Evolutionary conservation across 2,113 vertebrate species (phyloP), one percentile per base, ranked within the genome.

Genomic region (Mungos mungo): DNA sequence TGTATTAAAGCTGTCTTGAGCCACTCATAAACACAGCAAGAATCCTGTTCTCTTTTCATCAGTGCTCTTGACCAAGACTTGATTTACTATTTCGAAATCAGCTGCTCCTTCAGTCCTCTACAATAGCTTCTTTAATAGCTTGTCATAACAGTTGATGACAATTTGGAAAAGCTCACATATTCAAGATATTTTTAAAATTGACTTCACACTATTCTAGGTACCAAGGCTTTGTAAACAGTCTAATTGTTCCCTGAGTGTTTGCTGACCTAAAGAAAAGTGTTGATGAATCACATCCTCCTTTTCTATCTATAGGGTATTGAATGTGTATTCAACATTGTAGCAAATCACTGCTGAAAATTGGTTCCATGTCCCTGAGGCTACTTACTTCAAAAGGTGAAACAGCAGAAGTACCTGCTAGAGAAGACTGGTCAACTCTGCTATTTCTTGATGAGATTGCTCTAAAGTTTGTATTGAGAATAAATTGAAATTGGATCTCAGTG

Each of bases 101-200:
- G 98, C 97, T 94, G 97, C 96, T 98, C 96, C 97, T 97, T 94
- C 98, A 97, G 93, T 93, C 88, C 71, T 95, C 93, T 83, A 95
- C 97, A 97, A 98, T 97, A 98, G 97, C 97, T 98, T 96, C 97
- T 97, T 98, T 98, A 98, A 98, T 98, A 98, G 97, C 96, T 98
- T 97, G 90, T 98, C 97, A 95, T 97, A 98, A 97, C 92, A 71
- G 95, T 93, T 97, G 97, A 96, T 96, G 97, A 97, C 97, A 97
- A 95, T 98, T 98, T 98, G 98, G 97, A 87, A 97, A 96, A 96
- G 96, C 97, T 97, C 97, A 97, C 77, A 97, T 98, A 98, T 98
- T 98, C 95, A 97, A 97, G 97, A 94, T 96, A 90, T 92, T 97
- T 97, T 95, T 97, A n/a, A 96, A 96, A 98, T 97, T 96, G 96